Conservation (phyloP, 2,797 vertebrate genomes). For the Ciconia nigra region DNA sequence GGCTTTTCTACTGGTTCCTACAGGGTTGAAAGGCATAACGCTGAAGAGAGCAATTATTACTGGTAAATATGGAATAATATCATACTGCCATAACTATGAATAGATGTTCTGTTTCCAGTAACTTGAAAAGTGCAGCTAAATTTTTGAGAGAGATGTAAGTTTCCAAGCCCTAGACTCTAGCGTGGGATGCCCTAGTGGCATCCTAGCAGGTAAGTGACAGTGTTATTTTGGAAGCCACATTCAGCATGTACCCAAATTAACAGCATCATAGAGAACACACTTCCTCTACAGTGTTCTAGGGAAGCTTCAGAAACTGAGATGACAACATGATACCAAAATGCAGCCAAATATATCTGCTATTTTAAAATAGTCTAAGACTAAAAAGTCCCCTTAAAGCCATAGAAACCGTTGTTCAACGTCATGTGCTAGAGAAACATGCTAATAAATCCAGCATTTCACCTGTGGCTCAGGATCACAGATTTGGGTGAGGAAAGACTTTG, state of each 20-base stretch:
- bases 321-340: background rate
- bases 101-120: conserved; percentile 44
- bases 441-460: background rate
- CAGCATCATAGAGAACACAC: background rate
- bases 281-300: background rate
- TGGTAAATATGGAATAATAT: background rate
- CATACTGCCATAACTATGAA: background rate
- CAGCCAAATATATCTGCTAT: background rate
- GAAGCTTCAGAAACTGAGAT: background rate
- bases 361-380: background rate
- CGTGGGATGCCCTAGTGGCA: background rate
- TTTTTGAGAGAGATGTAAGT: background rate
- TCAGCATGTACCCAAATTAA: background rate
- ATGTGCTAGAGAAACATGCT: background rate
- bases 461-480: background rate
- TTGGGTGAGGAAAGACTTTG: background rate
- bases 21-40: background rate
- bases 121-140: conserved; percentile 17
- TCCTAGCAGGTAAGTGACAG: background rate
- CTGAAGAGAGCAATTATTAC: background rate
- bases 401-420: background rate
- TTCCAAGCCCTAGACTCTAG: background rate
- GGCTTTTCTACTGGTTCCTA: background rate
- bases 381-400: background rate
- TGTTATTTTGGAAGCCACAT: background rate